A percentile compares a stretch with the other conserved stretches of the same genome.
These are phyloP conservation scores for Deroplatys truncata DNA, from an alignment of 2,888 invertebrate species.

Conservation along the genomic window DNA sequence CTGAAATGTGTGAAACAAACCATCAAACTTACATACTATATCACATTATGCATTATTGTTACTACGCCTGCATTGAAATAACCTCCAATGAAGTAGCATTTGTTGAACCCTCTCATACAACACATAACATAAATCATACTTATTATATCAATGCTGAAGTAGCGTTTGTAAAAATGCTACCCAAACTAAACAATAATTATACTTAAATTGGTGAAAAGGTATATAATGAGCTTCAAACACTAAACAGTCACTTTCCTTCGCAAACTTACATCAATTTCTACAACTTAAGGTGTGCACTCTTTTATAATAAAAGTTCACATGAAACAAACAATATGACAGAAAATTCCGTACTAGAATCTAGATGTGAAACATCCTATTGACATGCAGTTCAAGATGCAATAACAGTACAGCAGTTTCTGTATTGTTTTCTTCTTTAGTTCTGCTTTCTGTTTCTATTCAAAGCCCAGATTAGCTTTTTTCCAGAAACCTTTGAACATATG, in stretches of 20 bases:
- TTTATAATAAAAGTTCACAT: not conserved
- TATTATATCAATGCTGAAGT: not conserved
- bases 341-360: not conserved
- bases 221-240: not conserved
- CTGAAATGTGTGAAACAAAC: not conserved
- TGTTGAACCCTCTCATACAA: not conserved
- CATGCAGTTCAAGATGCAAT: conserved; percentile 25
- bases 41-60: too few relatives aligned
- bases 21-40: not conserved
- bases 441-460: not conserved
- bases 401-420: not conserved
- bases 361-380: conserved; percentile 15
- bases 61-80: not conserved
- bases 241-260: not conserved
- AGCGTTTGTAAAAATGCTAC: not conserved
- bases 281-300: not conserved
- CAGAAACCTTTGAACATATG: not conserved
- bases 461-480: not conserved
- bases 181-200: not conserved
- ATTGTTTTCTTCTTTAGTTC: not conserved
- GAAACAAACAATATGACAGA: not conserved
- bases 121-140: not conserved
- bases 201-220: not conserved
- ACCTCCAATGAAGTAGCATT: not conserved
- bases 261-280: not conserved